Conservation (phyloP, 2,888 invertebrate species). For the Hymenopus coronatus region DNA sequence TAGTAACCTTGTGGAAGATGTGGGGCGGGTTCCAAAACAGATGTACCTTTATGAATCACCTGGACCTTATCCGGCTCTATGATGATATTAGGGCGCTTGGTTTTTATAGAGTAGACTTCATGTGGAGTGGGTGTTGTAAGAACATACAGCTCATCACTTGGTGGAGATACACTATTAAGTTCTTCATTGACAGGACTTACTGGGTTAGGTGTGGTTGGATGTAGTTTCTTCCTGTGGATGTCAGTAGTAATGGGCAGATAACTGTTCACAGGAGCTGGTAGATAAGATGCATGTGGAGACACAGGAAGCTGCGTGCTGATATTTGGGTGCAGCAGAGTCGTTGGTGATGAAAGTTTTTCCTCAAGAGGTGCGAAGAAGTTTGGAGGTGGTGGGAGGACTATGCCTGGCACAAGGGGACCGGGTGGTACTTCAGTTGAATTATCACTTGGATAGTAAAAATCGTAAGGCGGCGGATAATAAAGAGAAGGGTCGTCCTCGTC, state of each 20-base stretch:
- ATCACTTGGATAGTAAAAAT: constrained; percentile 77
- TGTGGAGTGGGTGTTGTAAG: constrained; percentile 6
- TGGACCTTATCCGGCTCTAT: constrained; percentile 21
- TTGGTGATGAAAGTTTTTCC: constrained; percentile 26
- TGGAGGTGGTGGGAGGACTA: constrained; percentile 83
- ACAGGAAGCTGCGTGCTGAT: not conserved
- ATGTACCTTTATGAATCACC: constrained; percentile 21
- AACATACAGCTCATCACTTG: not conserved
- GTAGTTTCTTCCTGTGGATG: constrained; percentile 24
- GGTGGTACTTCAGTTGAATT: constrained; percentile 74
- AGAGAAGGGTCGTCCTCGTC: constrained; percentile 90
- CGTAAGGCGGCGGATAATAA: constrained; percentile 89
- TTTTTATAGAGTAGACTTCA: not conserved
- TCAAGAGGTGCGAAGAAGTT: constrained; percentile 73
- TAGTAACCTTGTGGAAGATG: not conserved
- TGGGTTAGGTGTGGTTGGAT: constrained; percentile 46
- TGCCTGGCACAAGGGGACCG: constrained; percentile 84
- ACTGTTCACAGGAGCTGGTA: not conserved
- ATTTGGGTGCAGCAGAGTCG: constrained; percentile 23
- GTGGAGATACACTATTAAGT: not conserved
- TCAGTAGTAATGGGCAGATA: constrained; percentile 24
- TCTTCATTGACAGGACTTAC: constrained; percentile 37
- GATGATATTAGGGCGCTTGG: constrained; percentile 12
- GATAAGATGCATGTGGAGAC: not conserved
- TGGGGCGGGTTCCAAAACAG: not conserved